Evolutionary conservation across 1,140 invertebrate genomes (phyloP).

Genomic region (Rhagoletis pomonella): DNA sequence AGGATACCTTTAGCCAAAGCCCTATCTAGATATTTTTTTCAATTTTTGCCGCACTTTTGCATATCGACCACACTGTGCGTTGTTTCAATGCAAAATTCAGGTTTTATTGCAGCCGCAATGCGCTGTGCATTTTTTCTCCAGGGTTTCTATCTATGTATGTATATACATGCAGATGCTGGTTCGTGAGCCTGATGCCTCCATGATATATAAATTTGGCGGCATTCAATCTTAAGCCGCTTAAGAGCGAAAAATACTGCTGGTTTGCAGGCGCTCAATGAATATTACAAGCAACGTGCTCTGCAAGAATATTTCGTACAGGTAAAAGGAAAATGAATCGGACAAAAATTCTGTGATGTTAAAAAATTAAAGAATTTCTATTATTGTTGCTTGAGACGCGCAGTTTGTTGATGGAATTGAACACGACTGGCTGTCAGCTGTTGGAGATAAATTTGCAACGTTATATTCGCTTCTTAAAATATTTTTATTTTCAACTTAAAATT

Average conservation of each 20-base stretch:
- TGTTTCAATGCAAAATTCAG: neutral
- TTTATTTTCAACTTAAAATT: no score
- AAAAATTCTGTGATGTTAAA: neutral
- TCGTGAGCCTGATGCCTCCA: neutral
- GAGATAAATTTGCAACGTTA: no score
- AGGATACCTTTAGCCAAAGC: no score
- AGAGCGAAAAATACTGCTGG: neutral
- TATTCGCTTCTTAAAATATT: no score
- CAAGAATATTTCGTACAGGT: neutral
- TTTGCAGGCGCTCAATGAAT: conserved; percentile 15
- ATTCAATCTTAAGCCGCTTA: conserved; percentile 16
- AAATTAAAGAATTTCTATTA: neutral
- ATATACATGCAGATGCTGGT: neutral
- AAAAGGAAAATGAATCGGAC: neutral
- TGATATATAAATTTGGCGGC: no score
- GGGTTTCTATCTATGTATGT: neutral
- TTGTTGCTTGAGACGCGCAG: neutral
- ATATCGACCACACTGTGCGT: neutral
- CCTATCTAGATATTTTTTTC: no score
- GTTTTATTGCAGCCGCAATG: neutral
- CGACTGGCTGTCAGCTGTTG: no score
- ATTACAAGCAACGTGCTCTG: neutral
- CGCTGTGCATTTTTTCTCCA: neutral
- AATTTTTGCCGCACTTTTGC: no score
- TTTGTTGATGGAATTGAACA: no score